phyloP scores from a whole-genome alignment of 2,113 vertebrate species.

The Tringa solitaria region DNA sequence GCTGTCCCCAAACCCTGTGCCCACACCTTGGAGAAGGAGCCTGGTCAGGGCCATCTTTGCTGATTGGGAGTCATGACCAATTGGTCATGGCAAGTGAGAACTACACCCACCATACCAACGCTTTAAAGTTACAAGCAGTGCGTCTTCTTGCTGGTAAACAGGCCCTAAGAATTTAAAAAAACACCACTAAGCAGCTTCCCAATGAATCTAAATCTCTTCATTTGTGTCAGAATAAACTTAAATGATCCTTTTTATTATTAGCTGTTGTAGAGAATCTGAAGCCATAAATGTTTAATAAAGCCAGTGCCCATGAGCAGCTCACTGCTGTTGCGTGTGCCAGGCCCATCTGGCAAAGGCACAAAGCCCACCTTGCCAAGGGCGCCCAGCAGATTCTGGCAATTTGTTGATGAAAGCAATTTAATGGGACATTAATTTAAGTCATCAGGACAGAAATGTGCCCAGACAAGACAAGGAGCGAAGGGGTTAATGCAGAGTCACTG shows the following conservation, averaged over 20 bases:
- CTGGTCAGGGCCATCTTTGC: not conserved
- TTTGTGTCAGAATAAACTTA: slow-evolving; percentile 2
- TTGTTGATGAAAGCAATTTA: not conserved
- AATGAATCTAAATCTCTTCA: not conserved
- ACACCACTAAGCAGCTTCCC: not conserved
- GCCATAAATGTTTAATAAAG: slow-evolving; percentile 16
- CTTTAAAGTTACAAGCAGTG: not conserved
- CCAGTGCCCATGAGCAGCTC: not conserved
- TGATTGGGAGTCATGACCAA: not conserved
- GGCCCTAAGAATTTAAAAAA: not conserved
- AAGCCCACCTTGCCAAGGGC: not conserved
- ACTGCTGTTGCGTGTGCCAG: not conserved
- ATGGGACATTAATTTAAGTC: not conserved
- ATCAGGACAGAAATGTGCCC: not conserved
- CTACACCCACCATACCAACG: no score
- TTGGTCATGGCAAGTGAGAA: not conserved
- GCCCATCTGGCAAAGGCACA: not conserved
- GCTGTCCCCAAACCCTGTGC: not conserved
- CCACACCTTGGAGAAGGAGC: not conserved
- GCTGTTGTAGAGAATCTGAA: not conserved
- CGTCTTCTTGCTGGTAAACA: not conserved
- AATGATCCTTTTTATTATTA: slow-evolving; percentile 24
- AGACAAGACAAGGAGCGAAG: not conserved
- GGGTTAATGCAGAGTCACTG: not conserved
- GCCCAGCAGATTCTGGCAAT: not conserved